Percentiles rank a stretch among this genome's conserved stretches.
Evolutionary conservation across 2,113 vertebrate species (phyloP).

Genomic region (Puma concolor): DNA sequence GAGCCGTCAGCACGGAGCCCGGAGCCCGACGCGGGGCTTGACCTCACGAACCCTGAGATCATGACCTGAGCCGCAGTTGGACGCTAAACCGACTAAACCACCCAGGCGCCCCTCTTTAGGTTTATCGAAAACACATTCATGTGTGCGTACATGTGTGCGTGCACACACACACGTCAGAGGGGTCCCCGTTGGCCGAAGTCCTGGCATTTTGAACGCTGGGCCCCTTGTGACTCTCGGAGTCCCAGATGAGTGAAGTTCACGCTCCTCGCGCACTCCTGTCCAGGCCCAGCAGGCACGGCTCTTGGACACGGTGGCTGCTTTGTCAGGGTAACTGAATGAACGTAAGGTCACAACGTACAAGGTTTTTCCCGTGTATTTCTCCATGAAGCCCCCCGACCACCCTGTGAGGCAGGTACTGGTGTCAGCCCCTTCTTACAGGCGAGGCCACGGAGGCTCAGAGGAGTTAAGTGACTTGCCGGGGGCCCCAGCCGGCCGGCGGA

Average conservation of each 20-base stretch:
- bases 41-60: no score
- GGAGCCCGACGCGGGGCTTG: no score
- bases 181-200: not conserved
- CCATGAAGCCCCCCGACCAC: not conserved
- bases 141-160: rapidly evolving
- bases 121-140: no score
- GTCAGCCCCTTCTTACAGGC: not conserved
- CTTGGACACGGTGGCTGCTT: rapidly evolving
- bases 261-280: not conserved
- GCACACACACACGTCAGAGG: not conserved
- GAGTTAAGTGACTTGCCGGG: not conserved
- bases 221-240: not conserved
- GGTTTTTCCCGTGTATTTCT: not conserved
- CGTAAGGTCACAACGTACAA: rapidly evolving
- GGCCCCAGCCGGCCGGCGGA: rapidly evolving
- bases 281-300: not conserved
- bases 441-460: not conserved
- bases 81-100: no score
- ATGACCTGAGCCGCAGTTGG: no score
- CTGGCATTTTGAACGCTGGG: not conserved
- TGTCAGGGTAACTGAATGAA: rapidly evolving
- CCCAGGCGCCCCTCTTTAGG: no score
- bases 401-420: not conserved
- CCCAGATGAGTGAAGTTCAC: not conserved
- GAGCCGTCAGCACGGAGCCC: no score